phyloP scores from a whole-genome alignment of 2,888 invertebrate species.

The Acronicta psi region DNA sequence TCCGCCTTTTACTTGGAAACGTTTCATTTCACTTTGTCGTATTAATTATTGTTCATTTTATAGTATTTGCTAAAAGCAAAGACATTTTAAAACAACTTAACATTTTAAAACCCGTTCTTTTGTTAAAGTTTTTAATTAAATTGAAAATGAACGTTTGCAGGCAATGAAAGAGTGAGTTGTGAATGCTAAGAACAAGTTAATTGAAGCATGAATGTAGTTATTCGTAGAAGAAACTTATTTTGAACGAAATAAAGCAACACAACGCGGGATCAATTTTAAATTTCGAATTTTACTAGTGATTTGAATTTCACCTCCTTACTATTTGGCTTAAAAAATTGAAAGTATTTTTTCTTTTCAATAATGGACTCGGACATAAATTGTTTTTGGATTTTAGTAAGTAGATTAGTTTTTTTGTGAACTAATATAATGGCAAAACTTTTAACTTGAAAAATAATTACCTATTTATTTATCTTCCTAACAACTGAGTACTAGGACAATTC shows the following conservation, averaged over 20 bases:
- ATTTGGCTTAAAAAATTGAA: too few relatives aligned
- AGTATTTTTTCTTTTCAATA: too few relatives aligned
- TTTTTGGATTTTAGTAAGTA: too few relatives aligned
- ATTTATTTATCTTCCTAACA: too few relatives aligned
- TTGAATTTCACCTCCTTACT: too few relatives aligned
- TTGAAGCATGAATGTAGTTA: slow-evolving; percentile 6
- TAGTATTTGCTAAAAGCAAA: slow-evolving; percentile 16
- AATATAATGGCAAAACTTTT: too few relatives aligned
- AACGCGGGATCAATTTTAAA: not conserved
- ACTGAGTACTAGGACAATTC: too few relatives aligned
- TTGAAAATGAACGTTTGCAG: slow-evolving; percentile 3
- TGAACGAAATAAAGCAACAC: not conserved
- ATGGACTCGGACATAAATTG: too few relatives aligned
- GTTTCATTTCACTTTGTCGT: slow-evolving; percentile 12
- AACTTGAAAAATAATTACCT: too few relatives aligned
- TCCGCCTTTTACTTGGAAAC: slow-evolving; percentile 9
- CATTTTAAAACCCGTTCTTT: slow-evolving; percentile 1
- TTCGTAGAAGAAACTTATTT: slow-evolving; percentile 6
- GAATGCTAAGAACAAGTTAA: slow-evolving; percentile 6
- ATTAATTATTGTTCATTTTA: slow-evolving; percentile 17
- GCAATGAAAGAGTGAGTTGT: slow-evolving; percentile 3
- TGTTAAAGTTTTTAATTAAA: slow-evolving; percentile 39
- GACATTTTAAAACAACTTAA: slow-evolving; percentile 14
- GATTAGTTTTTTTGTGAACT: too few relatives aligned
- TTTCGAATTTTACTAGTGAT: too few relatives aligned